These are phyloP conservation scores for Cryptoprocta ferox DNA, from an alignment of 2,797 vertebrate species.

Conservation along the genomic window DNA sequence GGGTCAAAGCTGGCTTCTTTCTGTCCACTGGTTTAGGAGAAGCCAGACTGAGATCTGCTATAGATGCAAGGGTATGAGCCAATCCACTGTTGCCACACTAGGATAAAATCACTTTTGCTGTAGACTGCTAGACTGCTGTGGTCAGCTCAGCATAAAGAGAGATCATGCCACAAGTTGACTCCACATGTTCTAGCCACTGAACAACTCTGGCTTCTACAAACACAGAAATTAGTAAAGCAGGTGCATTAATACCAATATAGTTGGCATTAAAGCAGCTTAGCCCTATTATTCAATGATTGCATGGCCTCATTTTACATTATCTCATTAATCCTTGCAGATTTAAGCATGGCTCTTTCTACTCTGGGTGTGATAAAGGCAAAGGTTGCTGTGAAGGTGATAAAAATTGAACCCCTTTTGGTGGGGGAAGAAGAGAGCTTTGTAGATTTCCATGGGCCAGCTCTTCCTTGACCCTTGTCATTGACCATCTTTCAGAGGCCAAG, in stretches of 20 bases:
- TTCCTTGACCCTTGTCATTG: neutral
- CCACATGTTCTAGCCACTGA: neutral
- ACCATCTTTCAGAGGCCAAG: neutral
- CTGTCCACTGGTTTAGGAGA: neutral
- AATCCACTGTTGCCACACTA: neutral
- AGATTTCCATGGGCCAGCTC: neutral
- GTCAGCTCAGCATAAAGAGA: constrained; percentile 36
- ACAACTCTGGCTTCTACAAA: neutral
- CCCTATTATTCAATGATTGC: neutral
- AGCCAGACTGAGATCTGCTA: neutral
- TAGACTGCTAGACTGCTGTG: neutral
- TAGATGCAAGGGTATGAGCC: neutral
- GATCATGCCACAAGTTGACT: neutral
- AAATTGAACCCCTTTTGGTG: neutral
- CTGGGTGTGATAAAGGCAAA: constrained; percentile 27
- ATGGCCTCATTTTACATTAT: constrained; percentile 34
- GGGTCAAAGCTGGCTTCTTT: neutral
- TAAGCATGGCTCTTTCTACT: constrained; percentile 4
- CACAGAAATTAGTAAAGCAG: constrained; percentile 43
- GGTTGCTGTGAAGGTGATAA: neutral
- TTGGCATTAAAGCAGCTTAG: constrained; percentile 45
- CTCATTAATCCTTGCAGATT: constrained; percentile 50
- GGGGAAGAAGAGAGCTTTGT: neutral
- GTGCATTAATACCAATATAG: neutral
- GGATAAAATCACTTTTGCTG: neutral